Base-by-base conservation (phyloP, 1,140 invertebrate genomes). In the Aphelinus certus region DNA sequence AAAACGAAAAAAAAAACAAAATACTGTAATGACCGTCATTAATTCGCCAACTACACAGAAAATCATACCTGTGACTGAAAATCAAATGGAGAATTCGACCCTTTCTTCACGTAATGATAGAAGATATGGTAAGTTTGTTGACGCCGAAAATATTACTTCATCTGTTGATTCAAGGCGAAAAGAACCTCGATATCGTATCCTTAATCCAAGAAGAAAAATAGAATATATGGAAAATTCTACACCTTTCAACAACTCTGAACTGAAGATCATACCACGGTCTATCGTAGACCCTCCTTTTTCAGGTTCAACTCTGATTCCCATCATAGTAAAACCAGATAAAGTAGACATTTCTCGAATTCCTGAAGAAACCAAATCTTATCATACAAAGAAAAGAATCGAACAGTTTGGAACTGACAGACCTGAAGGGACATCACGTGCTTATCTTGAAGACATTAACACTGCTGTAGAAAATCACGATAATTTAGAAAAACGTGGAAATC, bases 181-280 rank as follows among this genome's bases (percentile, higher is more conserved):
- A 47, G 84, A 86, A 48, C 82, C 82, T 0, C 76, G 75, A 42
- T 85, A 85, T 48, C 83, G 82, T 69, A 63, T 73, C 7, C 60
- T 78, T 4, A 51, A 26, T 51, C 76, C 63, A 70, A 57, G 46
- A 47, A 58, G 58, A 7, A 2, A 4, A 26, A n/a, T 9, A 3
- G 46, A 42, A 55, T 9, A 26, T 26, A n/a, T 43, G 43, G 9
- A 42, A 2, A 53, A 7, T 9, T 51, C 60, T 51, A 65, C 10
- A 45, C 26, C 61, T n/a, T 7, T 49, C 4, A 46, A 74, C 1
- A 1, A 1, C 9, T 10, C 26, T 5, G 26, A 45, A 3, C 7
- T 45, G 7, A 70, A 56, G 51, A 47, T 65, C 10, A 6, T 10
- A 9, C 51, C 53, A 2, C 26, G 60, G 45, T 26, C 42, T 5